Base-by-base conservation (phyloP, 2,113 vertebrate species). In the Misgurnus anguillicaudatus region DNA sequence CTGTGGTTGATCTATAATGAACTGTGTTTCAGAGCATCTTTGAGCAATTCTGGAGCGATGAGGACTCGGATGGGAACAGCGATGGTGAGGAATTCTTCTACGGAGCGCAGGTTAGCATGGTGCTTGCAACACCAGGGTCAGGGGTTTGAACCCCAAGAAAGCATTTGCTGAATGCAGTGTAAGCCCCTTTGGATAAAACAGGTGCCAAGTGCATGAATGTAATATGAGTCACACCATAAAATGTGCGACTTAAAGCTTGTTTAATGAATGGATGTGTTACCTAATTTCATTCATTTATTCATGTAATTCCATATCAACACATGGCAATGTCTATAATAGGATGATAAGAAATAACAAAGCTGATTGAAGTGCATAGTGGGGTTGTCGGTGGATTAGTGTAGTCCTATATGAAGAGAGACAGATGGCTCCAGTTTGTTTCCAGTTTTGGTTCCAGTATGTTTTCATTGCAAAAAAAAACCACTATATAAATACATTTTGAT, bases 1-100 rank as follows among this genome's bases (percentile, higher is more conserved):
- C 19, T 36, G 36, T 63, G 47, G 41, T 21, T 83, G 60, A 79
- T 58, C 48, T 13, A 13, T 61, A 38, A 24, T 53, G 13, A 73
- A 66, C 57, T 64, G 36, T 81, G 24, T 67, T 78, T 61, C 89
- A 98, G 96, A 95, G 96, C 89, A 92, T 93, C 77, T 93, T 94
- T 87, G 92, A 92, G 77, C 93, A 95, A 85, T 94, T 91, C 85
- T 94, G 94, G 95, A 92, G 90, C 61, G 94, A 95, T 1, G 93
- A 93, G 80, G 94, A 93, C 87, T 95, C 92, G 0, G 94, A 97
- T 16, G 94, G 95, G 78, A 94, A 96, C 87, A 95, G 94, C 82
- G 95, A 96, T 87, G 91, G 91, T 5, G 95, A 96, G 72, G 95
- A 97, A 48, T 92, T 92, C 86, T 91, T 94, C 57, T 95, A 92